Percentiles rank a stretch among this genome's conserved stretches.
Evolutionary conservation across 2,888 invertebrate genomes (phyloP).

Genomic region (Lamproptera curius): DNA sequence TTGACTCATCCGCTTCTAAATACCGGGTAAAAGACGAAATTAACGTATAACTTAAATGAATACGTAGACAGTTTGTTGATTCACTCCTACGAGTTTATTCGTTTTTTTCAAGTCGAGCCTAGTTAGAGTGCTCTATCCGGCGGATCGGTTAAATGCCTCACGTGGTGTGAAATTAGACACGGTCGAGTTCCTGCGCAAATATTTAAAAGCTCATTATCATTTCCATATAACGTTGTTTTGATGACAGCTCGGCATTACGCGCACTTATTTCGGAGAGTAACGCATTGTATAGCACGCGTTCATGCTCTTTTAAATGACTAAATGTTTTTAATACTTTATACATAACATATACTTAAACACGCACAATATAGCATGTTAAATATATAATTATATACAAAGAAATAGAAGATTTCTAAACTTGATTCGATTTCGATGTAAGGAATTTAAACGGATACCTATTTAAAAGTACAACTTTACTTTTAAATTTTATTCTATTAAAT

Average conservation of each 20-base stretch:
- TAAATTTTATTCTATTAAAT: too few species aligned
- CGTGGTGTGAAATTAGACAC: constrained; percentile 9
- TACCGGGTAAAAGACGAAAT: too few species aligned
- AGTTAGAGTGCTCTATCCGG: neutral
- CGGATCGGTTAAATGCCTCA: neutral
- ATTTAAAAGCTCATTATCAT: constrained; percentile 19
- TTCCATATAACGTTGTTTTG: constrained; percentile 13
- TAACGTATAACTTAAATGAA: too few species aligned
- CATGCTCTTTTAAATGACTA: neutral
- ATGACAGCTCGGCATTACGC: constrained; percentile 1
- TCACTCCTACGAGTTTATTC: neutral
- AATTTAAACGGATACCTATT: too few species aligned
- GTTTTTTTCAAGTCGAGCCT: neutral
- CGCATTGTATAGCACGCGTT: neutral
- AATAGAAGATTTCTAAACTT: too few species aligned
- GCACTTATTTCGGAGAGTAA: constrained; percentile 1
- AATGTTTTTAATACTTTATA: neutral
- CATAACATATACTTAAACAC: neutral
- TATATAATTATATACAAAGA: too few species aligned
- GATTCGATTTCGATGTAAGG: too few species aligned
- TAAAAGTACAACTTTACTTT: too few species aligned
- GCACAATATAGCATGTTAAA: neutral
- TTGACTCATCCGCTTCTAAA: too few species aligned
- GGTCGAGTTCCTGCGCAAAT: constrained; percentile 15
- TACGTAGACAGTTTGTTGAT: too few species aligned